Evolutionary conservation across 2,888 invertebrate species (phyloP), one percentile per base, ranked within the genome.

Genomic region (Yponomeuta evonymella): DNA sequence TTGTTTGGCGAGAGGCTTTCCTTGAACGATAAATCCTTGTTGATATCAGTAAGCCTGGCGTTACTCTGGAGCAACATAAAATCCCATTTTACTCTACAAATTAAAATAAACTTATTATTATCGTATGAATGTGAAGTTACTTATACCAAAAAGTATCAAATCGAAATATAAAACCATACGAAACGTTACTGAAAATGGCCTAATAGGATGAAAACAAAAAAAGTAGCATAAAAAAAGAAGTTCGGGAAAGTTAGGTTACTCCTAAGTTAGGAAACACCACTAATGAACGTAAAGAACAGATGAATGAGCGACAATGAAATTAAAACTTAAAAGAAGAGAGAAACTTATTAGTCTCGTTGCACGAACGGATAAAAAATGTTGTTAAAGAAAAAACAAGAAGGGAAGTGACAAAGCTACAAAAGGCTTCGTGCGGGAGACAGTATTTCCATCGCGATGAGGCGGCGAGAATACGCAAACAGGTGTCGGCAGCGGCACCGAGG

Each of bases 381-480:
- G 29, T 30, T 30, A 29, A 65, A 65, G 12, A 33, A 65, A 64
- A 78, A 78, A 48, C 75, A 77, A 76, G 74, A 58, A 77, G 76
- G 72, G 74, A 76, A 76, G 75, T 73, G 75, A 77, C 75, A 78
- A 73, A 69, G 69, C 69, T 73, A 74, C 71, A 73, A 83, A 85
- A 88, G 89, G 88, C 87, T 86, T 85, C 81, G 78, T 78, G 85
- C 81, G n/a, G 70, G 85, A 88, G 84, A 87, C 89, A 84, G 83
- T 83, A 85, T 85, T 83, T 85, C 87, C 87, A 33, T 15, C 67
- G 85, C 88, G 87, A 86, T 85, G 86, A 87, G 85, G 82, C 81
- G 89, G 79, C 79, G 86, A 89, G 91, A 92, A 92, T 92, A 91
- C 91, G 90, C 91, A 92, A 92, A 92, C 92, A 92, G 91, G 92